A percentile compares a stretch with the other conserved stretches of the same genome.
phyloP scores from a whole-genome alignment of 2,888 invertebrate species.

The Drosophila seclusa region DNA sequence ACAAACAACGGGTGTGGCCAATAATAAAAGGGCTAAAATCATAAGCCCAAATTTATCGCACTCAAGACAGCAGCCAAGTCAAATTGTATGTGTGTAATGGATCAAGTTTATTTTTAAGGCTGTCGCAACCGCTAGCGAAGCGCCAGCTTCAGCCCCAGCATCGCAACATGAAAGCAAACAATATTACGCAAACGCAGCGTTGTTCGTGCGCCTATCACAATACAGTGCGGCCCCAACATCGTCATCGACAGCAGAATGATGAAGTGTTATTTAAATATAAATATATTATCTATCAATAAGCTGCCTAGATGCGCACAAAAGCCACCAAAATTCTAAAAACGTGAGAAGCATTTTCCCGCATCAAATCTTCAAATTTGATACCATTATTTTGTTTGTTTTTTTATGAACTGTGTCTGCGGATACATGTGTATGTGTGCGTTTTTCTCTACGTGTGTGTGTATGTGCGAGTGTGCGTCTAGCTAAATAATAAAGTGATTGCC shows the following conservation, averaged over 20 bases:
- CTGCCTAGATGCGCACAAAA: conserved; percentile 50
- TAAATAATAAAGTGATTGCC: conserved; percentile 74
- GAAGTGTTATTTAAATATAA: conserved; percentile 80
- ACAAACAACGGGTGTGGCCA: conserved; percentile 32
- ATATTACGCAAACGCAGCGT: conserved; percentile 73
- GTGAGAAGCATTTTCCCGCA: conserved; percentile 72
- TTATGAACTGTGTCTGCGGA: conserved; percentile 48
- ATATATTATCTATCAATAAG: conserved; percentile 79
- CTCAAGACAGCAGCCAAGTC: conserved; percentile 59
- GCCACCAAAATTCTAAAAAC: conserved; percentile 52
- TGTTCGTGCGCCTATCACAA: conserved; percentile 24
- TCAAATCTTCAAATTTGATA: conserved; percentile 74
- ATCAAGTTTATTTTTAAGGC: conserved; percentile 79
- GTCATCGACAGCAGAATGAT: conserved; percentile 63
- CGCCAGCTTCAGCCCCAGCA: background rate
- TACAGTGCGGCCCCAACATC: conserved; percentile 6
- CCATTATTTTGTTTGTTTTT: conserved; percentile 68
- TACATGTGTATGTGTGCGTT: conserved; percentile 6
- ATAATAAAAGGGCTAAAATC: conserved; percentile 72
- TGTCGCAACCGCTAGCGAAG: conserved; percentile 13
- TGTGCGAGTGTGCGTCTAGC: conserved; percentile 38
- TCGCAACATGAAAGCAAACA: conserved; percentile 67
- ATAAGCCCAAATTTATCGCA: conserved; percentile 78
- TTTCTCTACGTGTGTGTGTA: background rate
- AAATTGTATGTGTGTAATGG: conserved; percentile 69